These are phyloP conservation scores for Corythornis leucogaster DNA, from an alignment of 2,797 vertebrate genomes.

Conservation along the genomic window DNA sequence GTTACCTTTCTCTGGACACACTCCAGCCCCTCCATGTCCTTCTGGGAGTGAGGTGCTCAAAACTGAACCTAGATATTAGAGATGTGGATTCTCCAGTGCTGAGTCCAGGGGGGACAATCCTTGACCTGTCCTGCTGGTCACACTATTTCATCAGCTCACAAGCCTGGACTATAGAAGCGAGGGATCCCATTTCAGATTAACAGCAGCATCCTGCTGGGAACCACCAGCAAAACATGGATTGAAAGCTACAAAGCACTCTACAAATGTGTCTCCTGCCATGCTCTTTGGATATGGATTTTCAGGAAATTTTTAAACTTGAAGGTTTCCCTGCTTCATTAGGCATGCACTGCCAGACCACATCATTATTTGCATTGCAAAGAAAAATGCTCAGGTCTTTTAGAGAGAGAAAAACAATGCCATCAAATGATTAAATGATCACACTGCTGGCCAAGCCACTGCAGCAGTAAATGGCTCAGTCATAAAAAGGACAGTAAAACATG, in stretches of 20 bases:
- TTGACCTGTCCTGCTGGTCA: not conserved
- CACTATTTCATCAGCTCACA: not conserved
- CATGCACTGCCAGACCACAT: not conserved
- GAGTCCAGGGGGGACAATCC: not conserved
- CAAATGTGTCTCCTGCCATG: not conserved
- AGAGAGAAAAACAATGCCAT: conserved; percentile 47
- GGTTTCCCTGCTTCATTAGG: conserved; percentile 14
- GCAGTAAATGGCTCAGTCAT: conserved; percentile 42
- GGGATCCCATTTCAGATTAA: not conserved
- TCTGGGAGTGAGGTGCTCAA: not conserved
- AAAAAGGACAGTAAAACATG: conserved; percentile 64
- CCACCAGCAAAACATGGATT: rapidly evolving
- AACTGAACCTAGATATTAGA: not conserved
- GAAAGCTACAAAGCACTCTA: not conserved
- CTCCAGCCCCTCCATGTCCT: not conserved
- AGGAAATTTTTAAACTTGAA: not conserved
- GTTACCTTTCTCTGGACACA: not conserved
- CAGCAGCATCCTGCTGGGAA: not conserved
- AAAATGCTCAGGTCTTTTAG: conserved; percentile 18
- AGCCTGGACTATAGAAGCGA: not conserved
- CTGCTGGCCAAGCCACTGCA: not conserved
- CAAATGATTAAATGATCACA: conserved; percentile 47
- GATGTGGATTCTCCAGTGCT: not conserved
- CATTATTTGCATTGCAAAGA: conserved; percentile 16
- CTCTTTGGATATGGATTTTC: not conserved